These are phyloP conservation scores for Cyaniris semiargus DNA, from an alignment of 2,888 invertebrate genomes.

Conservation along the genomic window DNA sequence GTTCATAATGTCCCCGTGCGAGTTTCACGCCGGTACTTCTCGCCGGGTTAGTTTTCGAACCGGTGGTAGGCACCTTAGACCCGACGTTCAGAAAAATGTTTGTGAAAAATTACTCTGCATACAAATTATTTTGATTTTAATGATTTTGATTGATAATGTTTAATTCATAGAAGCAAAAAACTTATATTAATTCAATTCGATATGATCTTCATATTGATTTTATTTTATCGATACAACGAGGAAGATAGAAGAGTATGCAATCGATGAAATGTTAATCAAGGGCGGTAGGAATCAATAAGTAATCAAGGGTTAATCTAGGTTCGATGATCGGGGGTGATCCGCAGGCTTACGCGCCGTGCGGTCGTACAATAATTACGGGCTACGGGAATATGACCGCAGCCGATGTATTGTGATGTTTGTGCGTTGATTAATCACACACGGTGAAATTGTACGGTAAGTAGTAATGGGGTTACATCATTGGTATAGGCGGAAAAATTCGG, in stretches of 20 bases:
- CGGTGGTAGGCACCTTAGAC: too few species aligned
- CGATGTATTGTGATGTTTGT: not conserved
- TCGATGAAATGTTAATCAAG: conserved; percentile 3
- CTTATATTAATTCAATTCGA: too few species aligned
- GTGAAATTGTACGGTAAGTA: not conserved
- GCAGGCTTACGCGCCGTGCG: not conserved
- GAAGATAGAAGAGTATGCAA: not conserved
- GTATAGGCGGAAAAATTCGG: not conserved
- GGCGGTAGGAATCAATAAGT: not conserved
- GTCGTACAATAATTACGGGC: not conserved
- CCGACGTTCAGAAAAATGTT: too few species aligned
- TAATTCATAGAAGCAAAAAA: too few species aligned
- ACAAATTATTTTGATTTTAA: too few species aligned
- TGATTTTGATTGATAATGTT: too few species aligned
- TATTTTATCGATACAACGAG: not conserved
- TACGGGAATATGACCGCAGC: conserved; percentile 1
- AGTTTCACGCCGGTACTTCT: too few species aligned
- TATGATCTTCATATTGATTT: too few species aligned
- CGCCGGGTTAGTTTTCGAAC: too few species aligned
- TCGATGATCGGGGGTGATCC: not conserved
- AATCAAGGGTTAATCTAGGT: conserved; percentile 12
- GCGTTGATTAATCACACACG: not conserved
- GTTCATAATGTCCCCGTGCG: too few species aligned
- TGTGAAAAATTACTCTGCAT: too few species aligned
- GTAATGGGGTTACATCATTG: not conserved